A percentile compares a stretch with the other conserved stretches of the same genome.
These are phyloP conservation scores for Synanthedon vespiformis DNA, from an alignment of 2,888 invertebrate genomes.

Conservation along the genomic window DNA sequence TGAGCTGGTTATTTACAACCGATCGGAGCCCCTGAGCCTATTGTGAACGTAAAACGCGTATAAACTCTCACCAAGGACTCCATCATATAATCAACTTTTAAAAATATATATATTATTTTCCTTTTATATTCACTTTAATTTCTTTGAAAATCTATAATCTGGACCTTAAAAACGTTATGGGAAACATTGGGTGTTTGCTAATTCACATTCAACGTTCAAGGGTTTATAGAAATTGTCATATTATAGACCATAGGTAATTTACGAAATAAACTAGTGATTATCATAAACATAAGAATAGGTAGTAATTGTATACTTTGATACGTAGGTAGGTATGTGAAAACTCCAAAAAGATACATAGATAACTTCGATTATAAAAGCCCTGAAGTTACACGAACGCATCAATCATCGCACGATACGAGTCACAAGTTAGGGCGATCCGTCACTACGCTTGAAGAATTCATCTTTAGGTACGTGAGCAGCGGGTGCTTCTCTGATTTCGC, in stretches of 20 bases:
- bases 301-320: too few relatives aligned
- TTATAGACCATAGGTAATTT: too few relatives aligned
- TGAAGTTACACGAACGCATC: not conserved
- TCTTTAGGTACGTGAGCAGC: not conserved
- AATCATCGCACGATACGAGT: not conserved
- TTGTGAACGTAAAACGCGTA: not conserved
- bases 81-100: not conserved
- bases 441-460: not conserved
- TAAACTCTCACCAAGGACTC: not conserved
- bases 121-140: not conserved
- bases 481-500: too few relatives aligned
- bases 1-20: conserved; percentile 37
- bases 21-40: conserved; percentile 8
- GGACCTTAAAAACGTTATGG: too few relatives aligned
- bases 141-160: too few relatives aligned
- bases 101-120: not conserved
- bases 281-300: too few relatives aligned
- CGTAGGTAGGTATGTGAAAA: too few relatives aligned
- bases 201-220: too few relatives aligned
- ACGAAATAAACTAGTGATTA: too few relatives aligned
- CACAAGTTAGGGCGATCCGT: not conserved
- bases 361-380: not conserved
- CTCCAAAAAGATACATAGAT: not conserved
- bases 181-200: too few relatives aligned
- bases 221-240: too few relatives aligned